These are phyloP conservation scores for Agrochola circellaris DNA, from an alignment of 2,888 invertebrate species.

Conservation along the genomic window DNA sequence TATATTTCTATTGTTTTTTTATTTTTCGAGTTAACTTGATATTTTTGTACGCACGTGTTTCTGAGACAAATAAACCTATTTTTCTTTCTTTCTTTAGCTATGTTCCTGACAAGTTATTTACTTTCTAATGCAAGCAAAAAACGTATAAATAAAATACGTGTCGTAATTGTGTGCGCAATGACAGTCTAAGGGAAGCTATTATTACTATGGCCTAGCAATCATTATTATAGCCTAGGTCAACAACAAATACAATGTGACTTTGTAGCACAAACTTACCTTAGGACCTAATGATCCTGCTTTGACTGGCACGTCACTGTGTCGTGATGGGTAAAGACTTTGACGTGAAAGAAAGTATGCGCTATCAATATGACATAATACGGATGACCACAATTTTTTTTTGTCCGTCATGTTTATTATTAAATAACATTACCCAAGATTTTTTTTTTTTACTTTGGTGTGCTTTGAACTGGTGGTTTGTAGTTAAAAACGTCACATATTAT, in stretches of 20 bases:
- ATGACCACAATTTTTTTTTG: too few species aligned
- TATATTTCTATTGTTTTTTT: too few species aligned
- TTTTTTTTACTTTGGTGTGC: too few species aligned
- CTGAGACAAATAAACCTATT: too few species aligned
- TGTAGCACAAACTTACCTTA: background rate
- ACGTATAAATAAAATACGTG: background rate
- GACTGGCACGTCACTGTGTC: background rate
- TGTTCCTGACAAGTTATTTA: too few species aligned
- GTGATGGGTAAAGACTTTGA: background rate
- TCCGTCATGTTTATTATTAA: too few species aligned
- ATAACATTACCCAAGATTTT: too few species aligned
- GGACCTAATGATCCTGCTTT: background rate
- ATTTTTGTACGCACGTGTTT: too few species aligned
- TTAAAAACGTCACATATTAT: background rate
- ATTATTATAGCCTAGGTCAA: conserved; percentile 25
- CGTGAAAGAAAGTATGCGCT: background rate
- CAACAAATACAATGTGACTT: conserved; percentile 10
- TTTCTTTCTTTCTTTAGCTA: too few species aligned
- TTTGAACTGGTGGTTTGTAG: background rate
- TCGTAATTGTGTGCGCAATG: conserved; percentile 2
- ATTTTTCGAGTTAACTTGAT: too few species aligned
- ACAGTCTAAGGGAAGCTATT: background rate
- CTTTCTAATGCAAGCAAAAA: background rate
- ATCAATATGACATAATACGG: too few species aligned
- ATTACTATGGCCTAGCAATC: conserved; percentile 24